Evolutionary conservation across 2,888 invertebrate species (phyloP).

Genomic region (Ormia ochracea): DNA sequence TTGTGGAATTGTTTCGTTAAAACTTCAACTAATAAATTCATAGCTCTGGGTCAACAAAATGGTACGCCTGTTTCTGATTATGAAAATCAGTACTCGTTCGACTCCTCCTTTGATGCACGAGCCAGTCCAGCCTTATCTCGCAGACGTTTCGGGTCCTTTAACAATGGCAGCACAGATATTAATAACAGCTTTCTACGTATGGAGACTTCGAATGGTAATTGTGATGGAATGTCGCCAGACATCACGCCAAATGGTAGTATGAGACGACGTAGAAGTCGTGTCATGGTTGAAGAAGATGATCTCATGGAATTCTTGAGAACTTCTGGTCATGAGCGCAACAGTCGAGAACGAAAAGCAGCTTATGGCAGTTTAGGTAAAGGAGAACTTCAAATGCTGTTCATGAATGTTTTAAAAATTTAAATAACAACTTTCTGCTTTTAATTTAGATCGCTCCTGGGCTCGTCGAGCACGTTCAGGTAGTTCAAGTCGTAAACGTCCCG

Average conservation of each 20-base stretch:
- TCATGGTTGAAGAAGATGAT: constrained; percentile 89
- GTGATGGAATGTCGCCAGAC: constrained; percentile 79
- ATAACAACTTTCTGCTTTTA: neutral
- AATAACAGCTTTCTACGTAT: constrained; percentile 70
- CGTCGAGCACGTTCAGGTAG: constrained; percentile 84
- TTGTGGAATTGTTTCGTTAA: neutral
- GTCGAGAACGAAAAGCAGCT: constrained; percentile 82
- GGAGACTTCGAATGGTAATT: constrained; percentile 66
- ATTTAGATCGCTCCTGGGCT: constrained; percentile 91
- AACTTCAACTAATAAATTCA: neutral
- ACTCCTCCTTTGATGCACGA: constrained; percentile 86
- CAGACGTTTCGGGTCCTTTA: constrained; percentile 83
- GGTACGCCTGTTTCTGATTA: constrained; percentile 85
- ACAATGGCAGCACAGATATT: constrained; percentile 75
- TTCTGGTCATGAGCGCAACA: constrained; percentile 84
- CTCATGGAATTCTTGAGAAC: constrained; percentile 91
- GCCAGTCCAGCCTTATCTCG: constrained; percentile 83
- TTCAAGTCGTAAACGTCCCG: constrained; percentile 86
- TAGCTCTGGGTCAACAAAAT: constrained; percentile 80
- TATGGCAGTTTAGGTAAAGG: constrained; percentile 89
- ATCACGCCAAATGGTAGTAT: constrained; percentile 93
- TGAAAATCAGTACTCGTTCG: constrained; percentile 85
- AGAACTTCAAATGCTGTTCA: neutral
- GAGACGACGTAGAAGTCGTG: constrained; percentile 86
- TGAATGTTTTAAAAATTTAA: neutral